Conservation (phyloP, 2,113 vertebrate genomes). For the Xenus cinereus region DNA sequence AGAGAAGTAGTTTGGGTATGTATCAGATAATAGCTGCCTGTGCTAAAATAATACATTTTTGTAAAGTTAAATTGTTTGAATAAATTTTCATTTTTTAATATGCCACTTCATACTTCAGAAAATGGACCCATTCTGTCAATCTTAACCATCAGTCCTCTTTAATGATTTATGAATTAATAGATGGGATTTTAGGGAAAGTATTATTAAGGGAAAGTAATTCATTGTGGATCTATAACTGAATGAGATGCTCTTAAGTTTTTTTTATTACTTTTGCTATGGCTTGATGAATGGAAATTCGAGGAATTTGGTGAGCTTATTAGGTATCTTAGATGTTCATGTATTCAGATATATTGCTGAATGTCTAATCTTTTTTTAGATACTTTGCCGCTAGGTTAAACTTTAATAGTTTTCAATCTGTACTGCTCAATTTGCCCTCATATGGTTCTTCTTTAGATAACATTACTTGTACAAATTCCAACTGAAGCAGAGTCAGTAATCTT, state of each 20-base stretch:
- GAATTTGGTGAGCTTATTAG: not conserved
- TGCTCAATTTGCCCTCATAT: conserved; percentile 68
- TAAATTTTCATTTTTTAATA: not conserved
- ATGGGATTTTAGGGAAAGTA: not conserved
- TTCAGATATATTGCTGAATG: not conserved
- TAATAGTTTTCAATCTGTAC: conserved; percentile 35
- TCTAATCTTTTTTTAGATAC: not conserved
- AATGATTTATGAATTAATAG: not conserved
- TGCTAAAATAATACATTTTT: not conserved
- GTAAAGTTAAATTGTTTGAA: not conserved
- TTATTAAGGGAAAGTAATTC: not conserved
- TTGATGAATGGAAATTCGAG: not conserved
- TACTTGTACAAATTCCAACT: conserved; percentile 65
- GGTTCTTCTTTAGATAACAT: conserved; percentile 72
- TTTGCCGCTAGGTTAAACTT: conserved; percentile 47
- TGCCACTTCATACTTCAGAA: not conserved
- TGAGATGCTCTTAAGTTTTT: not conserved
- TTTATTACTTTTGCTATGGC: not conserved
- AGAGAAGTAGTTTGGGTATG: not conserved
- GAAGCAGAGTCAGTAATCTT: conserved; percentile 38
- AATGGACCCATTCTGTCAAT: not conserved
- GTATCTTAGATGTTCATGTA: not conserved
- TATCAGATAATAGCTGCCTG: not conserved
- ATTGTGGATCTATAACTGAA: not conserved
- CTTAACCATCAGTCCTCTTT: not conserved